Evolutionary conservation across 2,797 vertebrate species (phyloP), one percentile per base, ranked within the genome.

Genomic region (Cetoscarus ocellatus): DNA sequence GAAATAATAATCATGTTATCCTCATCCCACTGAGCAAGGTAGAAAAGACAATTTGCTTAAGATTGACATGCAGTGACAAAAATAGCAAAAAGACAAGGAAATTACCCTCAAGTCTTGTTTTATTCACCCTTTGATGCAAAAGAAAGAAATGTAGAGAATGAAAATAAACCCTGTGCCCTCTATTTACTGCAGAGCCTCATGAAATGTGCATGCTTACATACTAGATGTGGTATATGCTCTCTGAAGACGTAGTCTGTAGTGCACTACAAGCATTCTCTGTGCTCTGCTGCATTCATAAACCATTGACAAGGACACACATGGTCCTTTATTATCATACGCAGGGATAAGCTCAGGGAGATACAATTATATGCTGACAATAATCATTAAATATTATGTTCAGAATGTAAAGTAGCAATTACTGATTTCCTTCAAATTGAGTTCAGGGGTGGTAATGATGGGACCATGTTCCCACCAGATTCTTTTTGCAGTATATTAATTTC

Each of bases 1-100:
- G 63, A 88, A 90, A 90, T 82, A 80, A 82, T 86, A 52, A 84
- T 81, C 73, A 78, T 65, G 49, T 85, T 86, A 82, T 83, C 59
- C 48, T 56, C 54, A 61, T 53, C 35, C 55, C 66, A 65, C 57
- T 79, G 70, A 82, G 47, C 79, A 73, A 38, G 51, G 42, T 18
- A 44, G 59, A 48, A 73, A 65, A 42, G 60, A 45, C 12, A n/a
- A 15, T 38, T 13, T 38, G 35, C 14, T 27, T 17, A 3, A 3
- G 36, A 58, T 19, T 38, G 18, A 3, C 3, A 8, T 48, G 49
- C 18, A 57, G 9, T 38, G 18, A 19, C 4, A 58, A 43, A 19
- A 58, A 68, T 34, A 43, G 14, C 15, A 19, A 8, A 13, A 44
- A 13, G 17, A 39, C 36, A 13, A 56, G 2, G n/a, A 3, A 18